Base-by-base conservation (phyloP, 2,113 vertebrate species). In the Hydrolagus affinis region DNA sequence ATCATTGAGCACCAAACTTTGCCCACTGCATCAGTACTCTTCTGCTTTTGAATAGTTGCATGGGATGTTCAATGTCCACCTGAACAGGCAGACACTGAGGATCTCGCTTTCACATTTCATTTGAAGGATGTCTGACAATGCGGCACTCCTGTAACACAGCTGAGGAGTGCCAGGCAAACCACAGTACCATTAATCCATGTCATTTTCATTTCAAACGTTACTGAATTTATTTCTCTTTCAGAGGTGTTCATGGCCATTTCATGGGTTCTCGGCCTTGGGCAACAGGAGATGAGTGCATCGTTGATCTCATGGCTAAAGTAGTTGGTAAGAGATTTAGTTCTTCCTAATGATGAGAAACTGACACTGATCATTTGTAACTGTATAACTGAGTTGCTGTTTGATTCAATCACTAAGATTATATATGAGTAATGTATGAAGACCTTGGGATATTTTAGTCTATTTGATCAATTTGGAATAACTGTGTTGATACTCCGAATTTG, bases 191-290 rank as follows among this genome's bases (percentile, higher is more conserved):
- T 7, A 71, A 71, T 25, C 21, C 70, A 77, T 32, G 28, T 73
- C 17, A 28, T 57, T 60, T 11, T 56, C 56, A 8, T 15, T 80
- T 80, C 7, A 28, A 80, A 64, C 76, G 15, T 15, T 19, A 66
- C 30, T 83, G 44, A 44, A 1, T 90, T 11, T 64, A n/a, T 60
- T 86, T 87, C 72, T 8, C 77, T 90, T 94, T 85, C 90, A 98
- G 98, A 44, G 97, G 95, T 0, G 89, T 89, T 4, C 95, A 97
- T 8, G 97, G 98, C 14, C 97, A 98, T 87, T 89, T 89, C 0
- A 60, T 85, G 0, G 98, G 96, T 11, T 88, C 87, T 0, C 94
- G 95, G 0, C 97, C 96, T 0, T 99, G 97, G 97, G 94, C 94
- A 8, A 93, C 90, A 90, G 96, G 93, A 25, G 98, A 98, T 0